phyloP scores from a whole-genome alignment of 1,140 invertebrate genomes.

The Laodelphax striatellus region DNA sequence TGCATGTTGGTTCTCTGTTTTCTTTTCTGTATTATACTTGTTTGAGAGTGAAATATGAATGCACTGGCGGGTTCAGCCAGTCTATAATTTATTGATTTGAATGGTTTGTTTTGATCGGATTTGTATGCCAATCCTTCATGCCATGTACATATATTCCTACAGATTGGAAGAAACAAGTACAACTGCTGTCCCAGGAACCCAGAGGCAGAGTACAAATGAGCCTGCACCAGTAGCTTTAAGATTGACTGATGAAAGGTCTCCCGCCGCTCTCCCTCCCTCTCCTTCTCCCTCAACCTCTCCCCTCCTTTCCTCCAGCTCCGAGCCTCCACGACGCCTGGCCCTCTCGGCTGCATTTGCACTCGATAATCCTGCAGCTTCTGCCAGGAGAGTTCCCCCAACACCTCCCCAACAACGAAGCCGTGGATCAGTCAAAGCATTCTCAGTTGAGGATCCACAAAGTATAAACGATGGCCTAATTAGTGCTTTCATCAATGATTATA shows the following conservation, averaged over 20 bases:
- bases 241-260: slow-evolving; percentile 1
- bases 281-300: background rate
- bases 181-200: background rate
- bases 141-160: background rate
- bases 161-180: background rate
- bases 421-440: slow-evolving; percentile 3
- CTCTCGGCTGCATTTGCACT: slow-evolving; percentile 12
- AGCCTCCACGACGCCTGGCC: slow-evolving; percentile 4
- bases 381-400: background rate
- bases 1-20: no score
- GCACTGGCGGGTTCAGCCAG: no score
- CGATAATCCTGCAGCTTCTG: slow-evolving; percentile 5
- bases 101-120: no score
- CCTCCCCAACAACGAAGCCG: background rate
- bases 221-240: background rate
- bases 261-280: background rate
- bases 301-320: background rate
- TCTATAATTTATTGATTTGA: no score
- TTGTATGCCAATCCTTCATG: background rate
- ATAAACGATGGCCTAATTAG: background rate
- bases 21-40: no score
- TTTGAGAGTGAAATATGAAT: no score
- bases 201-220: background rate
- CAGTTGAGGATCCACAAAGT: slow-evolving; percentile 6
- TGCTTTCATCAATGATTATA: background rate